Percentiles rank a stretch among this genome's conserved stretches.
Evolutionary conservation across 2,113 vertebrate genomes (phyloP).

Genomic region (Polypterus senegalus): DNA sequence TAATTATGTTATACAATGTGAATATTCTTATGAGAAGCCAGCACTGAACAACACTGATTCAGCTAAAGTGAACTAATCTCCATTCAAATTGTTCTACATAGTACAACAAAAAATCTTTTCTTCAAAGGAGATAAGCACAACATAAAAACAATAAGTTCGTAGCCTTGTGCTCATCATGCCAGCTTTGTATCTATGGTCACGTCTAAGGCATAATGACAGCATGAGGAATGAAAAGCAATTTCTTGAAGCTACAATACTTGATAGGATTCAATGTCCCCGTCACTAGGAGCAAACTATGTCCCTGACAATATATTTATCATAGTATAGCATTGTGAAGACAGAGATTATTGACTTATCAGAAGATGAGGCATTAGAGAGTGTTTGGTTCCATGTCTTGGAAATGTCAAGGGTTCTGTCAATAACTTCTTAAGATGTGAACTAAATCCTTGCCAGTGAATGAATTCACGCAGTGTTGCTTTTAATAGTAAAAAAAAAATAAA

Average conservation of each 20-base stretch:
- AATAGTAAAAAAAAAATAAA: too few relatives aligned
- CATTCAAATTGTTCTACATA: neutral
- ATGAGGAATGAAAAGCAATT: constrained; percentile 24
- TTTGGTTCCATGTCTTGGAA: too few relatives aligned
- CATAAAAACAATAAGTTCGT: constrained; percentile 1
- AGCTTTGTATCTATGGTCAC: neutral
- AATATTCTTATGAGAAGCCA: too few relatives aligned
- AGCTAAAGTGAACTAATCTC: neutral
- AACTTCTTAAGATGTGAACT: too few relatives aligned
- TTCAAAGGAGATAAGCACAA: neutral
- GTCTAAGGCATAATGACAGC: constrained; percentile 12
- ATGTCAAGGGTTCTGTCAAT: too few relatives aligned
- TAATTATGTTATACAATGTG: too few relatives aligned
- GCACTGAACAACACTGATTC: too few relatives aligned
- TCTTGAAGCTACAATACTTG: constrained; percentile 17
- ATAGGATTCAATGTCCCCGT: constrained; percentile 19
- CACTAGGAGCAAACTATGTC: constrained; percentile 15
- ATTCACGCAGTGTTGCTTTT: too few relatives aligned
- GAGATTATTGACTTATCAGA: constrained; percentile 4
- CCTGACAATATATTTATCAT: constrained; percentile 15
- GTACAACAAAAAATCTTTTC: constrained; percentile 3
- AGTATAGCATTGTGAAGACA: neutral
- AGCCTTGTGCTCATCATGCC: neutral
- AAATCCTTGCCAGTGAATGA: too few relatives aligned
- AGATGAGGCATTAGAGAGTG: neutral